Percentiles rank a stretch among this genome's conserved stretches.
Evolutionary conservation across 2,888 invertebrate species (phyloP).

Genomic region (Laspeyria flexula): DNA sequence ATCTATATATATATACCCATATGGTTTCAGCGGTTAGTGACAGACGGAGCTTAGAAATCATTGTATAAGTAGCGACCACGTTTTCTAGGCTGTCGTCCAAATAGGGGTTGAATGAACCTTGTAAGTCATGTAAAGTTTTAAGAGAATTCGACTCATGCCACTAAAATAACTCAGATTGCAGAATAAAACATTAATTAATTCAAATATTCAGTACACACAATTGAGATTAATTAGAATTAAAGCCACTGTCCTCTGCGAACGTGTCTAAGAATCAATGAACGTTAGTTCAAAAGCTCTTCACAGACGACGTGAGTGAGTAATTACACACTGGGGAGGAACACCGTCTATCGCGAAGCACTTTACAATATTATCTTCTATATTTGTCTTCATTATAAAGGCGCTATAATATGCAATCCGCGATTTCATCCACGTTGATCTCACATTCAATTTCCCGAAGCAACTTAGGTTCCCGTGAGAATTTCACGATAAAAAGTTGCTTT

Average conservation of each 20-base stretch:
- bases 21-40: neutral
- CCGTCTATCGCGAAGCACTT: neutral
- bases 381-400: neutral
- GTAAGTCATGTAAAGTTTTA: neutral
- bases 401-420: neutral
- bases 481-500: neutral
- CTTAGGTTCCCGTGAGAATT: neutral
- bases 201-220: too few relatives aligned
- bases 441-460: neutral
- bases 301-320: constrained; percentile 1
- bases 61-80: neutral
- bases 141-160: neutral
- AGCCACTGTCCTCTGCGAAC: neutral
- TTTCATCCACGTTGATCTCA: neutral
- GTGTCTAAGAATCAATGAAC: constrained; percentile 8
- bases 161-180: neutral
- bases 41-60: neutral
- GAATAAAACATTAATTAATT: too few relatives aligned
- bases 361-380: neutral
- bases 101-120: constrained; percentile 5
- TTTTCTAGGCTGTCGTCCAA: neutral
- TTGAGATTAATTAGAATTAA: too few relatives aligned
- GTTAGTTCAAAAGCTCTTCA: neutral
- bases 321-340: constrained; percentile 1
- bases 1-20: neutral